Percentiles rank a stretch among this genome's conserved stretches.
These are phyloP conservation scores for Petrolisthes cinctipes DNA, from an alignment of 2,888 invertebrate genomes.

Conservation along the genomic window DNA sequence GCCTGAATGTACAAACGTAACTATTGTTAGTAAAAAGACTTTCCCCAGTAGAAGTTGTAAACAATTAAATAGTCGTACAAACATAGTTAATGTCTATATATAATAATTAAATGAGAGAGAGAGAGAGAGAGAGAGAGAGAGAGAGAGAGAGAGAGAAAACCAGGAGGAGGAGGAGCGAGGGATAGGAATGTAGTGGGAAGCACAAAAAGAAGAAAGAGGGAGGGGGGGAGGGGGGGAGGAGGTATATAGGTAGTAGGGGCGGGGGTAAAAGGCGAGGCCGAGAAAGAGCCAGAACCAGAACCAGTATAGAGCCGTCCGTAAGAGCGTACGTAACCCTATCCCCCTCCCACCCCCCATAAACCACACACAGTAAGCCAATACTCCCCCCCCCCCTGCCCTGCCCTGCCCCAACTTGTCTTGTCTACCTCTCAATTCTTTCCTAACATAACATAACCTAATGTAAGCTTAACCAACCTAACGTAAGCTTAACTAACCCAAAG, in stretches of 20 bases:
- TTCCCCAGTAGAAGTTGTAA: no score
- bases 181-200: conserved; percentile 14
- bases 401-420: not conserved
- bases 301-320: not conserved
- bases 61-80: no score
- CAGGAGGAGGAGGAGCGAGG: not conserved
- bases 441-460: no score
- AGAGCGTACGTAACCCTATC: conserved; percentile 33
- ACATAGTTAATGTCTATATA: no score
- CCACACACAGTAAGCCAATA: conserved; percentile 45
- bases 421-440: not conserved
- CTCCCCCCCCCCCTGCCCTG: conserved; percentile 17
- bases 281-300: conserved; percentile 24
- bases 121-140: conserved; percentile 8
- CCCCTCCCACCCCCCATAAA: conserved; percentile 37
- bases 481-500: no score
- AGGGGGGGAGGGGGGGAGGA: conserved; percentile 42
- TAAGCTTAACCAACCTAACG: no score
- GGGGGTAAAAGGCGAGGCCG: conserved; percentile 38
- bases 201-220: conserved; percentile 22
- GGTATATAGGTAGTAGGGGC: conserved; percentile 38
- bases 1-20: no score
- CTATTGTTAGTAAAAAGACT: no score
- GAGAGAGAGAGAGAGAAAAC: not conserved
- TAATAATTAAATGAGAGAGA: not conserved